These are phyloP conservation scores for Actinernus sp. DNA, from an alignment of 92 coral and sea anemone species.

Conservation along the genomic window DNA sequence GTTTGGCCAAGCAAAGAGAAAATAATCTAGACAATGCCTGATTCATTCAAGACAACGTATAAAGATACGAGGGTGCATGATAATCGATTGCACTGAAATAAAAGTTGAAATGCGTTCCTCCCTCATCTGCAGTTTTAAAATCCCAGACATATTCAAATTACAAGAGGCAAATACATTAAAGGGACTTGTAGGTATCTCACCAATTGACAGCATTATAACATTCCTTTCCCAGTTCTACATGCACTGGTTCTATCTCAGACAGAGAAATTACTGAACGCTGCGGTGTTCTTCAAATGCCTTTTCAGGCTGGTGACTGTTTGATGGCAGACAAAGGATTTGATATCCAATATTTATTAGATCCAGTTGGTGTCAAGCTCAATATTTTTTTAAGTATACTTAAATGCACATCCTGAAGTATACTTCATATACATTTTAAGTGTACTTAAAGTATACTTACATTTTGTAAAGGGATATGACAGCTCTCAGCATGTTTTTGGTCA, in stretches of 20 bases:
- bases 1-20: conserved; percentile 61
- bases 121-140: conserved; percentile 34
- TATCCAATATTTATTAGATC: conserved; percentile 53
- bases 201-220: conserved; percentile 40
- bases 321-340: conserved; percentile 69
- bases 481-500: no score
- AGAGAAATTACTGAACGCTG: conserved; percentile 40
- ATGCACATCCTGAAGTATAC: no score
- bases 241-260: conserved; percentile 71
- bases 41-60: conserved; percentile 52
- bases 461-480: no score
- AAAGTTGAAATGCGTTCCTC: conserved; percentile 60
- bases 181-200: conserved; percentile 66
- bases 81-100: conserved; percentile 60
- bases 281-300: conserved; percentile 50
- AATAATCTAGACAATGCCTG: conserved; percentile 41
- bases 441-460: no score
- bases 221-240: conserved; percentile 59
- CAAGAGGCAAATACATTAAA: conserved; percentile 64
- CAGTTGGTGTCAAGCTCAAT: conserved; percentile 51
- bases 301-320: conserved; percentile 40
- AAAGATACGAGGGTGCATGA: conserved; percentile 49
- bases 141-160: conserved; percentile 59
- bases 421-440: no score
- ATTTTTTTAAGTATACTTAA: no score